Base-by-base conservation (phyloP, 2,888 invertebrate species). In the Melanargia galathea region DNA sequence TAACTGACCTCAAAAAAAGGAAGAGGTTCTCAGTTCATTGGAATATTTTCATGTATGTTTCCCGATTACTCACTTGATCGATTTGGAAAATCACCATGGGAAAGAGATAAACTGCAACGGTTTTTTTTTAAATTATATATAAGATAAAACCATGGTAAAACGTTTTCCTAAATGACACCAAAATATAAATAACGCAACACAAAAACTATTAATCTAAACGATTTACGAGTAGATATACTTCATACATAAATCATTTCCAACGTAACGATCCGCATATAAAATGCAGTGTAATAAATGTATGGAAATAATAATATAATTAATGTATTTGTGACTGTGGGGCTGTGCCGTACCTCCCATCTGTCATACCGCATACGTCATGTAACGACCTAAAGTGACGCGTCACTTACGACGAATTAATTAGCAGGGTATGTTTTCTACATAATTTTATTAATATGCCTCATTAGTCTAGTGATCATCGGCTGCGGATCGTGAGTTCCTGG, bases 351-450 rank as follows among this genome's bases (percentile, higher is more conserved):
- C 55, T 64, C 67, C 63, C 61, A 64, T 71, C 71, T 67, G 68
- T 70, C 66, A 66, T 10, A 5, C 10, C 33, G 1, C 18, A 18
- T 8, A 45, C 54, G 49, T 55, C 40, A 33, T 33, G 55, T 59
- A 60, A 51, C 62, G 62, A 57, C 63, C 65, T 62, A 64, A 60
- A 75, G 73, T 73, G 72, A 71, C 78, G 74, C 71, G 68, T 75
- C 76, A 73, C 72, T 76, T 78, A 77, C 74, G 76, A 63, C 73
- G 73, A 81, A 83, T 85, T 80, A 78, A 82, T 80, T 75, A 76
- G 49, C 26, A 16, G n/a, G 26, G 8, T 6, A 8, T 16, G 18
- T 30, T n/a, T n/a, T 38, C 38, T n/a, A 38, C 38, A n/a, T 38
- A 38, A 38, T 13, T 5, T 38, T 38, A 38, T 38, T 38, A 13